These are phyloP conservation scores for Hippocampus abdominalis DNA, from an alignment of 2,113 vertebrate species.

Conservation along the genomic window DNA sequence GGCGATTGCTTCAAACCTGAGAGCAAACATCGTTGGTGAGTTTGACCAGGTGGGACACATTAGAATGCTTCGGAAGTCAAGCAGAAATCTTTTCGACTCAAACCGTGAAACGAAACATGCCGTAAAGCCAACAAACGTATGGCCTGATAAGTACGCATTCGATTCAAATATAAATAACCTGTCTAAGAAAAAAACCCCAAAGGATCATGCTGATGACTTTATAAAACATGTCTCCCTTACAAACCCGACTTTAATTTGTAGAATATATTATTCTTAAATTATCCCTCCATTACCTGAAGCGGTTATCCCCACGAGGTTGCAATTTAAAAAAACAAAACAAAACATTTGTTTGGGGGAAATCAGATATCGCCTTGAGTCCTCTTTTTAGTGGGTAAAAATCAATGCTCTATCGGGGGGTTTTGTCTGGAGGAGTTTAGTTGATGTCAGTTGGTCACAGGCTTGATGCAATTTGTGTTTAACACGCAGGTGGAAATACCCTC, in stretches of 20 bases:
- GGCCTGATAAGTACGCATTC: neutral
- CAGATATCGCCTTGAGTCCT: neutral
- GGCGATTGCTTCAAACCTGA: constrained; percentile 47
- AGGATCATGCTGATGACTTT: constrained; percentile 47
- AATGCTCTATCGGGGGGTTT: neutral
- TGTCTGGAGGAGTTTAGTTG: neutral
- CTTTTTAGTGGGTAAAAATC: neutral
- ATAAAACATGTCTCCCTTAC: neutral
- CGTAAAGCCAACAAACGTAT: constrained; percentile 47
- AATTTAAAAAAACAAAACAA: no score
- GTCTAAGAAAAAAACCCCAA: constrained; percentile 45
- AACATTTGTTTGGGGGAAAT: neutral
- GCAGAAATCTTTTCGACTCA: constrained; percentile 5
- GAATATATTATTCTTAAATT: no score
- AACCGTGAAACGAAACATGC: constrained; percentile 1
- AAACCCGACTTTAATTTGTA: no score
- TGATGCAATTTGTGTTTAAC: no score
- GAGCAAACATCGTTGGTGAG: constrained; percentile 51
- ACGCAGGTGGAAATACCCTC: no score
- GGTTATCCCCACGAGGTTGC: no score
- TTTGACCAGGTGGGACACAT: constrained; percentile 32
- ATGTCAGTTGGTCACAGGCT: no score
- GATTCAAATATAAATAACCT: constrained; percentile 1
- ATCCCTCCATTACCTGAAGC: no score
- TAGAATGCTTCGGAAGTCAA: constrained; percentile 17